Evolutionary conservation across 1,140 invertebrate species (phyloP).

Genomic region (Mesaphorura yosii): DNA sequence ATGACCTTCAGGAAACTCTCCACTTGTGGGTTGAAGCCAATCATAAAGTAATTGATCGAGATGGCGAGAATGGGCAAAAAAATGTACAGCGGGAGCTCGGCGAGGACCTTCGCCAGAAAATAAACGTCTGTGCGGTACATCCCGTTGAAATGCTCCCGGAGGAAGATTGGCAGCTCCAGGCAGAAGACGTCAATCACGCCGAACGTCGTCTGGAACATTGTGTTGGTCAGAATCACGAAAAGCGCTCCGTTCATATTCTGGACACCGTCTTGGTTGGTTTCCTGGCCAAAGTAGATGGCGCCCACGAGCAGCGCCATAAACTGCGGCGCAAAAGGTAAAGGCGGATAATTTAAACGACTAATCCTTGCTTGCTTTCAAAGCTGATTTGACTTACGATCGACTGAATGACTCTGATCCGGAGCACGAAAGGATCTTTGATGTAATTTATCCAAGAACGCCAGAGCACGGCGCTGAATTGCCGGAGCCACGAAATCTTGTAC

Average conservation of each 20-base stretch:
- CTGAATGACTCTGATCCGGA: constrained; percentile 77
- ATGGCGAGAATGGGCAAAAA: constrained; percentile 72
- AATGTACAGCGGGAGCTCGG: constrained; percentile 70
- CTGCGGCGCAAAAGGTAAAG: constrained; percentile 39
- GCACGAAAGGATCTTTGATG: constrained; percentile 75
- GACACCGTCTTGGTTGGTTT: constrained; percentile 71
- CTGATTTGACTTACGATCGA: too few relatives aligned
- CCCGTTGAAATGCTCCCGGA: constrained; percentile 78
- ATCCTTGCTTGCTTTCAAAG: too few relatives aligned
- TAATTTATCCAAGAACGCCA: constrained; percentile 82
- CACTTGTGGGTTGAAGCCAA: constrained; percentile 47
- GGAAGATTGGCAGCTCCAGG: constrained; percentile 77
- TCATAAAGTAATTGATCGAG: constrained; percentile 70
- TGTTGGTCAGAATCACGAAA: constrained; percentile 82
- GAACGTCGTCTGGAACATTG: constrained; percentile 86
- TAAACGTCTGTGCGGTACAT: constrained; percentile 88
- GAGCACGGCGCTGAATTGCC: constrained; percentile 75
- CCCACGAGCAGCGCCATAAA: constrained; percentile 76
- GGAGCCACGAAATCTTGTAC: constrained; percentile 76
- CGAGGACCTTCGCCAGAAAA: constrained; percentile 81
- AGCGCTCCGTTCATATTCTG: constrained; percentile 94
- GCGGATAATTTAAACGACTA: not conserved
- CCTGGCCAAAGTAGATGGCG: constrained; percentile 76
- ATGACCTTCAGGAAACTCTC: constrained; percentile 34
- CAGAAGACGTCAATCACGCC: constrained; percentile 84